Percentiles rank a stretch among this genome's conserved stretches.
These are phyloP conservation scores for Scaptomyza tumidula DNA, from an alignment of 2,888 invertebrate species.

Conservation along the genomic window DNA sequence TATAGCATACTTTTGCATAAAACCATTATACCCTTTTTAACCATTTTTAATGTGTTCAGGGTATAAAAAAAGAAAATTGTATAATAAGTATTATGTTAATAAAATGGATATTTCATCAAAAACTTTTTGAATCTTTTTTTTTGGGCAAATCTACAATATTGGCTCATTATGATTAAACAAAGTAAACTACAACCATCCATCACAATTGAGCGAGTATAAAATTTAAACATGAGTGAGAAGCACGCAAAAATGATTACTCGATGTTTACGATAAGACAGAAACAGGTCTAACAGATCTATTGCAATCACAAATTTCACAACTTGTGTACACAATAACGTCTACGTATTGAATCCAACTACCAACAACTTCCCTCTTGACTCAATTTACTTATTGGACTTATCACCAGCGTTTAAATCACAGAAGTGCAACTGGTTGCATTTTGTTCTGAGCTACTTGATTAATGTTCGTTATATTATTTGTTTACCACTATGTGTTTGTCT, in stretches of 20 bases:
- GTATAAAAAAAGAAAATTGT: too few relatives aligned
- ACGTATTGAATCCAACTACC: background rate
- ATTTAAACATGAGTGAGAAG: background rate
- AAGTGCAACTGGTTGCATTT: conserved; percentile 42
- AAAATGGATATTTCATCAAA: too few relatives aligned
- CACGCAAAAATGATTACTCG: background rate
- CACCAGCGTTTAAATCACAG: conserved; percentile 14
- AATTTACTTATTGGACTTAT: conserved; percentile 13
- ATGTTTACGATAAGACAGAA: background rate
- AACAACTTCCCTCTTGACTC: background rate
- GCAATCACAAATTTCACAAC: background rate
- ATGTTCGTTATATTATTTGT: conserved; percentile 23
- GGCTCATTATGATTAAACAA: too few relatives aligned
- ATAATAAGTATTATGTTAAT: too few relatives aligned
- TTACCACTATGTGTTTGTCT: conserved; percentile 19
- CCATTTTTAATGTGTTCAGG: too few relatives aligned
- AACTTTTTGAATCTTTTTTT: too few relatives aligned
- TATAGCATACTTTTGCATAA: too few relatives aligned
- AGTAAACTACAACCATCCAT: too few relatives aligned
- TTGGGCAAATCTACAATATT: too few relatives aligned
- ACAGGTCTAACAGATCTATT: background rate
- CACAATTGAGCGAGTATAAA: too few relatives aligned
- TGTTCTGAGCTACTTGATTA: conserved; percentile 27
- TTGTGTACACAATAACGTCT: background rate
- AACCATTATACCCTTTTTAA: too few relatives aligned